These are phyloP conservation scores for Sycophila texana DNA, from an alignment of 2,888 invertebrate genomes.

Conservation along the genomic window DNA sequence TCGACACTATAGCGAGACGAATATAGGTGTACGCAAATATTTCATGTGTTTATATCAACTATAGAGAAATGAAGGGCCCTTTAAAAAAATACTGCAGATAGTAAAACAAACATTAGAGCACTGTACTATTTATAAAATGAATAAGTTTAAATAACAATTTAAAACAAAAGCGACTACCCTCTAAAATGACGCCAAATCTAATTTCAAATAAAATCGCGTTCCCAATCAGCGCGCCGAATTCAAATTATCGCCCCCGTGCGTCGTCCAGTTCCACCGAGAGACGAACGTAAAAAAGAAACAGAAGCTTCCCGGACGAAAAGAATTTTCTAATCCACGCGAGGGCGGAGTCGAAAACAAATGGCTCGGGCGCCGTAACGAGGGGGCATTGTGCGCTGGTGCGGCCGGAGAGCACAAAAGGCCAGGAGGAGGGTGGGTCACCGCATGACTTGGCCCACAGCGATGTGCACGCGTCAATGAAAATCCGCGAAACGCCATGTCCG, in stretches of 20 bases:
- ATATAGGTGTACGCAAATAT: background rate
- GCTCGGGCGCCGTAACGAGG: constrained; percentile 26
- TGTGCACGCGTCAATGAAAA: constrained; percentile 43
- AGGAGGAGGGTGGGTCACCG: background rate
- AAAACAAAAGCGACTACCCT: too few species aligned
- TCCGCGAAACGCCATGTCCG: constrained; percentile 31
- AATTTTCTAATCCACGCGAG: constrained; percentile 25
- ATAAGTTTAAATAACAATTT: too few species aligned
- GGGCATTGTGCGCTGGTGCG: constrained; percentile 31
- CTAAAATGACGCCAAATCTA: background rate
- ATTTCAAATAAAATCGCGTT: background rate
- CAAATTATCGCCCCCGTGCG: background rate
- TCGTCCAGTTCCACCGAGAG: background rate
- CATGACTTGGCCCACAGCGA: background rate
- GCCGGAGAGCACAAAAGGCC: constrained; percentile 38
- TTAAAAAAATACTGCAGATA: too few species aligned
- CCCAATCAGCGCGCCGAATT: background rate
- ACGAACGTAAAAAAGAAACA: background rate
- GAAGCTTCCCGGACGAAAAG: background rate
- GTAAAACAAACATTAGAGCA: too few species aligned
- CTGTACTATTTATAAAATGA: too few species aligned
- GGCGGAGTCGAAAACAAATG: constrained; percentile 1
- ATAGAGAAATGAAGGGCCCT: too few species aligned
- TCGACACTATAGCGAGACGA: background rate
- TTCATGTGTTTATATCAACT: too few species aligned